phyloP scores from a whole-genome alignment of 2,888 invertebrate genomes.

The Argyresthia goedartella region DNA sequence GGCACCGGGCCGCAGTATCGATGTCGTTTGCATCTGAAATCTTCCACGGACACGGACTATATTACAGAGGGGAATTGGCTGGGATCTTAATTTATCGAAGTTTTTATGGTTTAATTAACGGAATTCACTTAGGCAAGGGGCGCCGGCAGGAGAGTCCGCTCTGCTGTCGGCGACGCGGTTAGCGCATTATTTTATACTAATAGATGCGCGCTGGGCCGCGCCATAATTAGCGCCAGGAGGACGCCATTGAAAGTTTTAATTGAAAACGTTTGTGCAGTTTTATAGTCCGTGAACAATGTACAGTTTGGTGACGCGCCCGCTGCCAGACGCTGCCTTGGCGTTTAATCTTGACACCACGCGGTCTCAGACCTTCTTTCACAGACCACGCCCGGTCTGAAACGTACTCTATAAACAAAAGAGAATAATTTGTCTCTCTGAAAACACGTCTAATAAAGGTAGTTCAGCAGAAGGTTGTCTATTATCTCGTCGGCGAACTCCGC shows the following conservation, averaged over 20 bases:
- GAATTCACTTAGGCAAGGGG: constrained; percentile 65
- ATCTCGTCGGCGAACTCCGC: constrained; percentile 37
- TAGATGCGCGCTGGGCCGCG: constrained; percentile 47
- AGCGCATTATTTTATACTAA: constrained; percentile 56
- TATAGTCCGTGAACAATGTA: constrained; percentile 57
- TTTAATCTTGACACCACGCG: constrained; percentile 35
- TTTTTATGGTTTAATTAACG: constrained; percentile 74
- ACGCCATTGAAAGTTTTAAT: constrained; percentile 66
- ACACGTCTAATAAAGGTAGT: too few species aligned
- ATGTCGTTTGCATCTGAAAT: constrained; percentile 68
- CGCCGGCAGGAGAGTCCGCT: constrained; percentile 26
- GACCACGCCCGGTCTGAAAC: neutral
- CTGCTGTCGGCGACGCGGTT: constrained; percentile 33
- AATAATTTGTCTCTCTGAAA: neutral
- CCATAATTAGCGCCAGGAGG: constrained; percentile 53
- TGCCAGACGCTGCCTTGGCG: constrained; percentile 14
- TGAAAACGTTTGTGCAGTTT: constrained; percentile 67
- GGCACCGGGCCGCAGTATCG: constrained; percentile 27
- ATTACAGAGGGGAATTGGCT: constrained; percentile 68
- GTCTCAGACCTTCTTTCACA: constrained; percentile 1
- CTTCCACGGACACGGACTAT: constrained; percentile 51
- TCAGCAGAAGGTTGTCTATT: constrained; percentile 13
- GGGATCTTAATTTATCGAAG: constrained; percentile 72
- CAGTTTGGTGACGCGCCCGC: constrained; percentile 28
- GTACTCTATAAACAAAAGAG: constrained; percentile 3